These are phyloP conservation scores for Chrysolina haemoptera DNA, from an alignment of 2,888 invertebrate species.

Conservation along the genomic window DNA sequence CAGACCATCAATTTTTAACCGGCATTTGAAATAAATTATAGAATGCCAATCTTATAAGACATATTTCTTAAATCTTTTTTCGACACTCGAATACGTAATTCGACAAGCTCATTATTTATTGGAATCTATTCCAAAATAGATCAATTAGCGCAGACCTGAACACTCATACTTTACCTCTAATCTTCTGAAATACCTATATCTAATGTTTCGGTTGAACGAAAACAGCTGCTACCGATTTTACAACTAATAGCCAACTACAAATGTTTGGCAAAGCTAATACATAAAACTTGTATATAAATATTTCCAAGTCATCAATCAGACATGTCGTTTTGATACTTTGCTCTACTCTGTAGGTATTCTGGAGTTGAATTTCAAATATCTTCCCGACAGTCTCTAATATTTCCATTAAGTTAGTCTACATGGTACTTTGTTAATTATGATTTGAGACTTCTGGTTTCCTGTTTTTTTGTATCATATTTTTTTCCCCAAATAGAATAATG, in stretches of 20 bases:
- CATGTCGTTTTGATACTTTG: conserved; percentile 46
- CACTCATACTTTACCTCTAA: conserved; percentile 50
- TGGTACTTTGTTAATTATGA: conserved; percentile 27
- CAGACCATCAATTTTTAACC: too few relatives aligned
- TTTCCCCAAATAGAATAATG: conserved; percentile 15
- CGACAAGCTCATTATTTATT: not conserved
- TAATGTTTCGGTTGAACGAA: conserved; percentile 46
- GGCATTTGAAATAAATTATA: not conserved
- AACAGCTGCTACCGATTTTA: conserved; percentile 51
- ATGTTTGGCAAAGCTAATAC: conserved; percentile 47
- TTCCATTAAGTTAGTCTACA: conserved; percentile 23
- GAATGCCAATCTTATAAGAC: not conserved
- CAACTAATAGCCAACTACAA: conserved; percentile 44
- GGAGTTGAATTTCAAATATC: conserved; percentile 19
- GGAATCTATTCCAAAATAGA: not conserved
- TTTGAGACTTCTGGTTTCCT: conserved; percentile 24
- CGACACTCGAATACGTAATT: not conserved
- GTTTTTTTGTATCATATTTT: conserved; percentile 10
- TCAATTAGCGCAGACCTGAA: conserved; percentile 13
- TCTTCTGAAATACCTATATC: conserved; percentile 48
- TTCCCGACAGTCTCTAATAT: conserved; percentile 28
- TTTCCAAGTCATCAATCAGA: conserved; percentile 50
- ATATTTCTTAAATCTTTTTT: not conserved
- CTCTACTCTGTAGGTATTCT: conserved; percentile 36
- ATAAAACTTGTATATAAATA: conserved; percentile 50